Evolutionary conservation across 1,140 invertebrate species (phyloP), one percentile per base, ranked within the genome.

Genomic region (Zaprionus taronus): DNA sequence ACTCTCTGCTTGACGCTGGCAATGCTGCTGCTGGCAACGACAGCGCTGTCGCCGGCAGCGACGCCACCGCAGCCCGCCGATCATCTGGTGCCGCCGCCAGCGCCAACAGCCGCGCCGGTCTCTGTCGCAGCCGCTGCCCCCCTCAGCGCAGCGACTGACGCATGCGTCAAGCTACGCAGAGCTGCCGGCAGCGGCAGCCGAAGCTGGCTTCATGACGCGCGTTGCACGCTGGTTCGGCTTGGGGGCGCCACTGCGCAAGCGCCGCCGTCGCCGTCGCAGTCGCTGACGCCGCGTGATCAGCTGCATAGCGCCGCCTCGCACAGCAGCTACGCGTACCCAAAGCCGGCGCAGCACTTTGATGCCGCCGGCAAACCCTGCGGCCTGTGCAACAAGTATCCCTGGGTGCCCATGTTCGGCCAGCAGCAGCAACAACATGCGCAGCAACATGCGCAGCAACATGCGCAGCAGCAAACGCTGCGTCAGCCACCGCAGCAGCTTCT

Each of bases 351-450:
- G 20, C 91, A 82, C 34, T 93, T 80, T 73, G 91, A 67, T 81
- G 91, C 75, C 1, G 68, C 60, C 4, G 85, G 82, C 36, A 91
- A 92, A 51, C 82, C 84, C 0, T 97, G 96, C 80, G 95, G 96
- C 85, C 94, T 95, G 61, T 97, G 96, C 83, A 96, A 97, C 91
- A 94, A 95, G 77, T 94, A 95, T 72, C 96, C 96, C 63, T 97
- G 96, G 96, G 95, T 96, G 72, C 96, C 96, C 4, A 95, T 97
- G 77, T 93, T 94, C 57, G 85, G 84, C 92, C 75, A 72, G 76
- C 80, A 70, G 80, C 77, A 79, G 77, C 66, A 68, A 7, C 58
- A 66, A 53, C 67, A 62, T 6, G 44, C 64, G 38, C 80, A 53
- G 55, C 91, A 79, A 36, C 81, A 68, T 7, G 28, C 28, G 31